phyloP scores from a whole-genome alignment of 2,888 invertebrate genomes.

The Acronicta aceris region DNA sequence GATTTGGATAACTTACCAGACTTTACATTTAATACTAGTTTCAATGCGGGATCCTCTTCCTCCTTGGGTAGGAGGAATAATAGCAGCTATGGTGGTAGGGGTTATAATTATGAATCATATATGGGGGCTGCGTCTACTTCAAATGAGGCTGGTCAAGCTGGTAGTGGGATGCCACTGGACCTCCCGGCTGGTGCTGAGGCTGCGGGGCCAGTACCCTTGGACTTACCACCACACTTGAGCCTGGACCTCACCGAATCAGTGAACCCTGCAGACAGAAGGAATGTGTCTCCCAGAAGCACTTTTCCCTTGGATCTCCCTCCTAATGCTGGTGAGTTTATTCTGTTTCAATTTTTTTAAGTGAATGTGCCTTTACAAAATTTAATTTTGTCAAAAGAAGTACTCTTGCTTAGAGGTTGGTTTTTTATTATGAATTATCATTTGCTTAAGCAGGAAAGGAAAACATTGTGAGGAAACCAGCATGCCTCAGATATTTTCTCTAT shows the following conservation, averaged over 20 bases:
- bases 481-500: too few species aligned
- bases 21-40: conserved; percentile 90
- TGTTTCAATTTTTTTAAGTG: too few species aligned
- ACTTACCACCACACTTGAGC: conserved; percentile 79
- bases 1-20: conserved; percentile 92
- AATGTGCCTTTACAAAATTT: too few species aligned
- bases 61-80: conserved; percentile 78
- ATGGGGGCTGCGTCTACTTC: conserved; percentile 76
- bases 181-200: conserved; percentile 78
- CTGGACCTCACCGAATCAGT: conserved; percentile 86
- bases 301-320: conserved; percentile 85
- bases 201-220: conserved; percentile 74
- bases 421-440: too few species aligned
- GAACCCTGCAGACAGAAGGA: conserved; percentile 81
- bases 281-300: conserved; percentile 79
- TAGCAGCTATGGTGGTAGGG: conserved; percentile 72
- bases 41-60: conserved; percentile 79
- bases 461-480: too few species aligned
- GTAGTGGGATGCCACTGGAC: conserved; percentile 77
- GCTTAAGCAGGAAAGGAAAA: too few species aligned
- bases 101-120: conserved; percentile 79
- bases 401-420: too few species aligned
- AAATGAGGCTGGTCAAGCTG: conserved; percentile 66
- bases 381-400: too few species aligned
- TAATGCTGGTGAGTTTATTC: conserved; percentile 76